Conservation (phyloP, 2,797 vertebrate species). For the Sciaenops ocellatus region DNA sequence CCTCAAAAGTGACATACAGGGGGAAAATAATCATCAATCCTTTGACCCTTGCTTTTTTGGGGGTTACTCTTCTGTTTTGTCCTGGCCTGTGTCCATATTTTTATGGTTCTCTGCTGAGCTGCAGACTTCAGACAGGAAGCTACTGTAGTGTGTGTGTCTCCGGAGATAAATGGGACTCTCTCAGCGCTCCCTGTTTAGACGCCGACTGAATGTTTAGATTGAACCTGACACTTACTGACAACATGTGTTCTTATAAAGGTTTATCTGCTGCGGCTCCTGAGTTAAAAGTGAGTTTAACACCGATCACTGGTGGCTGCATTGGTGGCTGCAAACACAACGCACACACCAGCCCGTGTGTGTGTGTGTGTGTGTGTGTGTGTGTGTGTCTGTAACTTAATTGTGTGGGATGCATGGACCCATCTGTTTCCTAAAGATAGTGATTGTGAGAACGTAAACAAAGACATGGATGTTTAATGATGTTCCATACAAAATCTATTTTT, state of each 20-base stretch:
- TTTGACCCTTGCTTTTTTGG: background rate
- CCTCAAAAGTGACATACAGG: background rate
- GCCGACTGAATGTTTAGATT: slow-evolving; percentile 8
- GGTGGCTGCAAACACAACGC: background rate
- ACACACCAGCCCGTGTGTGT: slow-evolving; percentile 2
- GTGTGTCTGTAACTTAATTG: slow-evolving; percentile 1
- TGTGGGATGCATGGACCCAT: slow-evolving; percentile 41
- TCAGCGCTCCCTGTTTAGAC: background rate
- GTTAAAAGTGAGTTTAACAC: slow-evolving; percentile 14
- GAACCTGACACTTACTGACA: slow-evolving; percentile 11
- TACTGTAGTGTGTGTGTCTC: background rate
- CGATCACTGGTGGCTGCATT: background rate
- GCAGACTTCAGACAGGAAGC: background rate
- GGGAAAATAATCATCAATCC: slow-evolving; percentile 27
- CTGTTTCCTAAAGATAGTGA: slow-evolving; percentile 51
- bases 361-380: slow-evolving; percentile 1
- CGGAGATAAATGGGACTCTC: background rate
- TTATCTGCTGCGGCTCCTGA: background rate
- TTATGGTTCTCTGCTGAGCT: background rate
- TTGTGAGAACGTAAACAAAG: slow-evolving; percentile 66
- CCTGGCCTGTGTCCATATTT: background rate
- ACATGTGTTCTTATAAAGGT: slow-evolving; percentile 6
- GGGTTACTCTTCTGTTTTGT: background rate
- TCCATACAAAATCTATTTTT: slow-evolving; percentile 28
- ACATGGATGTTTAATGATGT: slow-evolving; percentile 22